These are phyloP conservation scores for Rhinichthys klamathensis DNA, from an alignment of 2,113 vertebrate genomes.

Conservation along the genomic window DNA sequence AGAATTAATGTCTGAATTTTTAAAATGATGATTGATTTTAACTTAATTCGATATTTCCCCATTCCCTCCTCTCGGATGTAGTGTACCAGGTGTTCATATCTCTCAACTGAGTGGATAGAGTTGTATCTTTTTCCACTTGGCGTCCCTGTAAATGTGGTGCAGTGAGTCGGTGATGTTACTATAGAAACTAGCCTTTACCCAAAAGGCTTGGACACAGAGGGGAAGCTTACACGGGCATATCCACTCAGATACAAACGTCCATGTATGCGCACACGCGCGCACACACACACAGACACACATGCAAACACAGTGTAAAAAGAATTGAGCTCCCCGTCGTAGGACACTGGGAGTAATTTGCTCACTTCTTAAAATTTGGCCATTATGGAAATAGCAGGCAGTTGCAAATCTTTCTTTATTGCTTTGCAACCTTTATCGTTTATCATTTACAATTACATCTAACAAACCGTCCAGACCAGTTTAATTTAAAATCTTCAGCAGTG, in stretches of 20 bases:
- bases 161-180: conserved; percentile 72
- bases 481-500: conserved; percentile 64
- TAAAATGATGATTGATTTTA: neutral
- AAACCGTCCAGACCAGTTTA: conserved; percentile 64
- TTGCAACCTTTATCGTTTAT: conserved; percentile 65
- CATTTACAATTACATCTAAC: conserved; percentile 67
- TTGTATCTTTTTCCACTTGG: conserved; percentile 65
- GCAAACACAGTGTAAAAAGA: neutral
- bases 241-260: neutral
- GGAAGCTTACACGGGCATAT: conserved; percentile 34
- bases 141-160: conserved; percentile 69
- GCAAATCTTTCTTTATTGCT: conserved; percentile 62
- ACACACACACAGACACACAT: conserved; percentile 9
- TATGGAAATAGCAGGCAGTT: conserved; percentile 64
- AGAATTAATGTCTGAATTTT: too few relatives aligned
- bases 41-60: neutral
- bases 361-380: conserved; percentile 56
- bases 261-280: neutral
- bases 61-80: conserved; percentile 43
- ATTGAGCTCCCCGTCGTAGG: neutral
- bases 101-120: conserved; percentile 61
- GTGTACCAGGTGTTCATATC: conserved; percentile 63
- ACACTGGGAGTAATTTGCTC: conserved; percentile 37
- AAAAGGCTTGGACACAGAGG: conserved; percentile 46
- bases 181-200: conserved; percentile 71